Percentiles rank a stretch among this genome's conserved stretches.
Conservation (phyloP, 2,113 vertebrate species). For the Stigmatopora nigra region DNA sequence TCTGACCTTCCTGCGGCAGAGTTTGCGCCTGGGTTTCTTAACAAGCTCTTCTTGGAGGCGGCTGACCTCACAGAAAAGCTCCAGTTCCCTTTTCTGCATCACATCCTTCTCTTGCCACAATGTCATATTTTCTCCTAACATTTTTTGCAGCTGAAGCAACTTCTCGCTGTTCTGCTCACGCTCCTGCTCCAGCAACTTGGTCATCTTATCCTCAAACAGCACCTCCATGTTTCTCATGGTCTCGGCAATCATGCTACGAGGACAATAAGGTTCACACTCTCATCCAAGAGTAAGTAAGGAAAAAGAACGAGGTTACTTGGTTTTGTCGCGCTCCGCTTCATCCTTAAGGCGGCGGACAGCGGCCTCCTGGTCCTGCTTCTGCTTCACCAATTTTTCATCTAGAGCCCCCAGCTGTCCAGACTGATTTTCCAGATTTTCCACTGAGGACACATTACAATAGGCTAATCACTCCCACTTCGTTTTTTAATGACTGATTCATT, state of each 20-base stretch:
- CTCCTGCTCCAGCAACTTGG: conserved; percentile 10
- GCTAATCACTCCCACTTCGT: too few species aligned
- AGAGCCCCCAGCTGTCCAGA: conserved; percentile 60
- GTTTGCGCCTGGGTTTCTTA: conserved; percentile 36
- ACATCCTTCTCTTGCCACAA: conserved; percentile 27
- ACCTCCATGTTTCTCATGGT: conserved; percentile 53
- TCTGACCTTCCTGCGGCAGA: conserved; percentile 53
- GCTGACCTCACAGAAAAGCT: conserved; percentile 32
- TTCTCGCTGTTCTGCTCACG: conserved; percentile 48
- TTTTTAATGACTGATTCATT: too few species aligned
- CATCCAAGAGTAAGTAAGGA: background rate
- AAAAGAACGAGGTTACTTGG: conserved; percentile 53
- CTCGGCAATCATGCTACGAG: conserved; percentile 51
- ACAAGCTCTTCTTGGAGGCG: conserved; percentile 54
- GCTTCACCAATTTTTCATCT: conserved; percentile 57
- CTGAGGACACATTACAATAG: conserved; percentile 40
- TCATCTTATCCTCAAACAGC: background rate
- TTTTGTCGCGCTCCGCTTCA: conserved; percentile 62
- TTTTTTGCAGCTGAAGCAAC: conserved; percentile 37
- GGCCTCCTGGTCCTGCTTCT: conserved; percentile 57
- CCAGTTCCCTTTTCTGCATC: background rate
- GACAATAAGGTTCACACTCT: background rate
- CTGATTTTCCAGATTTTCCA: conserved; percentile 62
- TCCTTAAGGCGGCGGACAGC: conserved; percentile 59
- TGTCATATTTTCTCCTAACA: conserved; percentile 50